Evolutionary conservation across 1,140 invertebrate genomes (phyloP).

Genomic region (Hyposmocoma kahamanoa): DNA sequence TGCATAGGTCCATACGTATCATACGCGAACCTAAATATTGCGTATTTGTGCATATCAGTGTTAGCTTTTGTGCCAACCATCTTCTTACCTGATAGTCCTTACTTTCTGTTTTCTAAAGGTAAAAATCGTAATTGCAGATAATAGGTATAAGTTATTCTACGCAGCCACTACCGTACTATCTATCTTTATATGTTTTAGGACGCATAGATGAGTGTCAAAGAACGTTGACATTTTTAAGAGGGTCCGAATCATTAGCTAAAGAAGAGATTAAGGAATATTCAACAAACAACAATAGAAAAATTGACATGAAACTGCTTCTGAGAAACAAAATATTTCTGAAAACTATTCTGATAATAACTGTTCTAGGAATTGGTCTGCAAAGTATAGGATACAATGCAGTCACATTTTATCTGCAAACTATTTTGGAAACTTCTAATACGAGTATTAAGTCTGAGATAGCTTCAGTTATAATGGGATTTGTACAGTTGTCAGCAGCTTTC

Average conservation of each 20-base stretch:
- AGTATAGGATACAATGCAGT: constrained; percentile 81
- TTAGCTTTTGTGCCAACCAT: constrained; percentile 21
- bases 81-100: constrained; percentile 45
- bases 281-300: not conserved
- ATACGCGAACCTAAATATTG: constrained; percentile 24
- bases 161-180: no score
- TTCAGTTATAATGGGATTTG: constrained; percentile 78
- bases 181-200: constrained; percentile 17
- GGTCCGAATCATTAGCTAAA: constrained; percentile 19
- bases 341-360: not conserved
- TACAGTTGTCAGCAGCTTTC: constrained; percentile 74
- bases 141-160: not conserved
- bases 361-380: constrained; percentile 76
- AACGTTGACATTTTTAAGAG: constrained; percentile 18
- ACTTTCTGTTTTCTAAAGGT: constrained; percentile 41
- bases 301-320: not conserved
- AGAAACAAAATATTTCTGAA: not conserved
- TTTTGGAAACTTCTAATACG: constrained; percentile 76
- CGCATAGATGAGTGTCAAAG: constrained; percentile 18
- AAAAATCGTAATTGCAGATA: not conserved
- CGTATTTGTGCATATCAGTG: constrained; percentile 11
- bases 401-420: constrained; percentile 80
- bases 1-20: constrained; percentile 34
- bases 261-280: constrained; percentile 23
- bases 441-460: constrained; percentile 75